A percentile compares a stretch with the other conserved stretches of the same genome.
Evolutionary conservation across 2,888 invertebrate genomes (phyloP).

Genomic region (Amphimallon solstitiale): DNA sequence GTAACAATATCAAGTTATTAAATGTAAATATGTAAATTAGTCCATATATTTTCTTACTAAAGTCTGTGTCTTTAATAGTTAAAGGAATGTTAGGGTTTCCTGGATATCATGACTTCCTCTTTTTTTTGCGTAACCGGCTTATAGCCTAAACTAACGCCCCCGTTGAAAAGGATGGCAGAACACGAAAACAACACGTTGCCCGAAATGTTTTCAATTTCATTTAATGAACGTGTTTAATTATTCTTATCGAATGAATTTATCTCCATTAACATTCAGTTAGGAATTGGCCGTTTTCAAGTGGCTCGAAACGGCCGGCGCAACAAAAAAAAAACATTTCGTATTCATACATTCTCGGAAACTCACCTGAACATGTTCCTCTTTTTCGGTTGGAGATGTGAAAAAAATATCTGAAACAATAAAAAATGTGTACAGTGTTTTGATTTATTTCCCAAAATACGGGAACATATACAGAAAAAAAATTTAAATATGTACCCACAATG

Average conservation of each 20-base stretch:
- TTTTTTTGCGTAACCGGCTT: background rate
- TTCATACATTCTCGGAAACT: background rate
- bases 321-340: background rate
- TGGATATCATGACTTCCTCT: background rate
- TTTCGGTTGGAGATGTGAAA: background rate
- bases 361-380: slow-evolving; percentile 12
- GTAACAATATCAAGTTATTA: no score
- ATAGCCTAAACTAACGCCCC: background rate
- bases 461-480: background rate
- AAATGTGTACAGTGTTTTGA: background rate
- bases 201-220: slow-evolving; percentile 20
- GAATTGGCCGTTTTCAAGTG: slow-evolving; percentile 1
- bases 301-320: background rate
- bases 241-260: slow-evolving; percentile 18
- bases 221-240: slow-evolving; percentile 25
- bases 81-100: no score
- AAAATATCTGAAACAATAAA: slow-evolving; percentile 17
- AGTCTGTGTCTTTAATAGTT: no score
- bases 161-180: background rate
- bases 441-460: background rate
- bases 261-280: slow-evolving; percentile 21
- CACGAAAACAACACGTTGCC: background rate
- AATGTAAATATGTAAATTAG: no score
- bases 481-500: no score
- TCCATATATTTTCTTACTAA: no score